Evolutionary conservation across 2,797 vertebrate species (phyloP).

Genomic region (Chrosomus eos): DNA sequence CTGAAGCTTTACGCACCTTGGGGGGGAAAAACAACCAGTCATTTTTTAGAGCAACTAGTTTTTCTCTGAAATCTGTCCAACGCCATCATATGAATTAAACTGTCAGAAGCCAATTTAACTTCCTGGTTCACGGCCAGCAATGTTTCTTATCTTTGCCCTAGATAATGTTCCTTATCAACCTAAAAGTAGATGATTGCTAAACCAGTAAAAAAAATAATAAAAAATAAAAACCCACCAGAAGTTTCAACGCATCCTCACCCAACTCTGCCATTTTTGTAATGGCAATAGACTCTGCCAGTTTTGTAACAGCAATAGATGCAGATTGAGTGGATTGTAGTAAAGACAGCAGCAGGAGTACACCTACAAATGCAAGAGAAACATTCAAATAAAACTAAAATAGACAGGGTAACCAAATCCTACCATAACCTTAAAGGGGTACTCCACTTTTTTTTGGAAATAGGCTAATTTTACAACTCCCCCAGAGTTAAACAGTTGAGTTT

Average conservation of each 20-base stretch:
- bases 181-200: background rate
- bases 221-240: slow-evolving; percentile 42
- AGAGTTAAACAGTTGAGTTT: too few species aligned
- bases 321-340: background rate
- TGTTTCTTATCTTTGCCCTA: background rate
- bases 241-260: rapidly evolving
- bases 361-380: slow-evolving; percentile 22
- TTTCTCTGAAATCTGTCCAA: background rate
- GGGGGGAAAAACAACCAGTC: background rate
- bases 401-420: too few species aligned
- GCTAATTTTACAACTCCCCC: too few species aligned
- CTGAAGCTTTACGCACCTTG: background rate
- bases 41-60: background rate
- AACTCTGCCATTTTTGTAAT: rapidly evolving
- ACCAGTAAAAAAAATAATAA: too few species aligned
- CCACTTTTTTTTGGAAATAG: too few species aligned
- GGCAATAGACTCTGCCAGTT: too few species aligned
- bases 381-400: too few species aligned
- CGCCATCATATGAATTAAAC: background rate
- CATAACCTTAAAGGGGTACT: too few species aligned
- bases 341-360: slow-evolving; percentile 31
- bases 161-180: background rate
- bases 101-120: background rate
- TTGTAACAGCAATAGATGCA: background rate
- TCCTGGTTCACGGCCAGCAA: background rate